These are phyloP conservation scores for Aix galericulata DNA, from an alignment of 2,113 vertebrate genomes.

Conservation along the genomic window DNA sequence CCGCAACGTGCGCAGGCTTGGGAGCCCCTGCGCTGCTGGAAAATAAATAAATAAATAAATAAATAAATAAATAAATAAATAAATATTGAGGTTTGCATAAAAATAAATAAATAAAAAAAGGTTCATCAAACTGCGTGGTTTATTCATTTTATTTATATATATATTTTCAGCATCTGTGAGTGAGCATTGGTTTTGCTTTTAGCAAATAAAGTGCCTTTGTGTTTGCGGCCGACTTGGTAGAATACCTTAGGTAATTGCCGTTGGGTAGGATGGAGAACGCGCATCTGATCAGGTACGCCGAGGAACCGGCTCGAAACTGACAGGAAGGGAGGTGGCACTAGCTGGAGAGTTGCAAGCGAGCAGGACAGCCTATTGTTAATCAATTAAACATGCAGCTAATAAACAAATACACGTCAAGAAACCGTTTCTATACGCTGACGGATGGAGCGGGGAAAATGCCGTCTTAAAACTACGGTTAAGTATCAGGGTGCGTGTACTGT, in stretches of 20 bases:
- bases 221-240: background rate
- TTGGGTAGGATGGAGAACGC: background rate
- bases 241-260: background rate
- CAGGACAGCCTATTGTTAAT: slow-evolving; percentile 28
- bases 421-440: background rate
- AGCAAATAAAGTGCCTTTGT: background rate
- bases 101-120: background rate
- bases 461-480: background rate
- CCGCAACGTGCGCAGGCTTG: background rate
- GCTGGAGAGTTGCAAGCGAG: background rate
- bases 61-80: background rate
- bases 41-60: background rate
- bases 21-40: background rate
- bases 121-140: background rate
- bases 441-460: background rate
- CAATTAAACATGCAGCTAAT: slow-evolving; percentile 49
- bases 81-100: background rate
- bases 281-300: background rate
- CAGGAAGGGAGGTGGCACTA: background rate
- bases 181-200: background rate
- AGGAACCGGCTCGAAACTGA: background rate
- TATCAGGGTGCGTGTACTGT: background rate
- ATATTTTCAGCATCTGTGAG: background rate
- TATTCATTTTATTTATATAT: background rate
- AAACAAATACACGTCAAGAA: background rate